Percentiles rank a stretch among this genome's conserved stretches.
Conservation (phyloP, 2,797 vertebrate species). For the Scleropages formosus region DNA sequence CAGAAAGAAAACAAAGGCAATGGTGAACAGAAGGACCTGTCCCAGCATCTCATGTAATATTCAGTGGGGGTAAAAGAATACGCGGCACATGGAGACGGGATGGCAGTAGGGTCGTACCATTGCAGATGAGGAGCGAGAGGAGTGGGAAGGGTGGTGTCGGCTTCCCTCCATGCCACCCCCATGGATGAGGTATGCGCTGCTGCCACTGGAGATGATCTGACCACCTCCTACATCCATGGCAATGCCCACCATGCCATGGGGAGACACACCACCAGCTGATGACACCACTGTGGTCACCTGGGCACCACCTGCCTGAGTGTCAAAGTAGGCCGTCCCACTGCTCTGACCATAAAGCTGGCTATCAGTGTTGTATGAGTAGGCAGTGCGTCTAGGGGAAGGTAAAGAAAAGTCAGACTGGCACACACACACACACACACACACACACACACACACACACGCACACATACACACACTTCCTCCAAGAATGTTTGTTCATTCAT, state of each 20-base stretch:
- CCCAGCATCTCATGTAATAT: background rate
- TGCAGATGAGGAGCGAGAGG: constrained; percentile 91
- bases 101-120: constrained; percentile 72
- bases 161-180: constrained; percentile 83
- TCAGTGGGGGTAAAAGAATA: too few relatives aligned
- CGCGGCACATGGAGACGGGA: background rate
- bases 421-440: background rate
- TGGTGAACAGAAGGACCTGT: too few relatives aligned
- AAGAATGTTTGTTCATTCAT: too few relatives aligned
- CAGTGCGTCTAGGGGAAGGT: constrained; percentile 69
- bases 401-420: background rate
- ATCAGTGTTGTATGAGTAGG: constrained; percentile 90
- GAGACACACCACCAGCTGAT: constrained; percentile 79
- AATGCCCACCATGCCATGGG: constrained; percentile 95
- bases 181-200: constrained; percentile 88
- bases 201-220: constrained; percentile 87
- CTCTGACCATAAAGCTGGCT: constrained; percentile 86
- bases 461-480: background rate
- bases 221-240: constrained; percentile 89
- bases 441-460: too few relatives aligned
- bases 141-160: constrained; percentile 87
- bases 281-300: constrained; percentile 91
- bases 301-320: constrained; percentile 78
- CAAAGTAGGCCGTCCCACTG: constrained; percentile 85
- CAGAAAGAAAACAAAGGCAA: too few relatives aligned